Evolutionary conservation across 2,113 vertebrate species (phyloP).

Genomic region (Mungos mungo): DNA sequence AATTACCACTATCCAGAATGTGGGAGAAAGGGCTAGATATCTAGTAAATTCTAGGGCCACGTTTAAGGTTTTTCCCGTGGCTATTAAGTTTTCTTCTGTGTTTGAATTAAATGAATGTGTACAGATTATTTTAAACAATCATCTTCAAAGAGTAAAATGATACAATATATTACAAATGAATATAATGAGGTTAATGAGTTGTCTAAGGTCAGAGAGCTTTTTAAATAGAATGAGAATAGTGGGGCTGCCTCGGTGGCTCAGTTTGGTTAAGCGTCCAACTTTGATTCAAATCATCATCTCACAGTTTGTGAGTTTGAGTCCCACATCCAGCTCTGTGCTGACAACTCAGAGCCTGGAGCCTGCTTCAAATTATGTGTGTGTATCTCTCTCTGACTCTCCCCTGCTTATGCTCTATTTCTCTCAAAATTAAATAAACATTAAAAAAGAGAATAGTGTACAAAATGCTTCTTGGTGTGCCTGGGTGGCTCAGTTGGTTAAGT

Average conservation of each 20-base stretch:
- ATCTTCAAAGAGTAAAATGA: not conserved
- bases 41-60: not conserved
- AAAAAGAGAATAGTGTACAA: not conserved
- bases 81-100: not conserved
- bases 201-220: not conserved
- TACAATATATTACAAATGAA: not conserved
- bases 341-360: no score
- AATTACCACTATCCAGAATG: not conserved
- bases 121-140: not conserved
- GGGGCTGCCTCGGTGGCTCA: no score
- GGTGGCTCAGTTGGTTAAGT: no score
- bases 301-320: no score
- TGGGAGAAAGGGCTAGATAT: not conserved
- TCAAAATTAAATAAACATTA: no score
- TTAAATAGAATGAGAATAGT: constrained; percentile 16
- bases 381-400: no score
- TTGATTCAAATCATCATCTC: no score
- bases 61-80: not conserved
- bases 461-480: not conserved
- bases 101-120: not conserved
- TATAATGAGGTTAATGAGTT: not conserved
- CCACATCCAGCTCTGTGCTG: no score
- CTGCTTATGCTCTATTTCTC: no score
- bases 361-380: no score
- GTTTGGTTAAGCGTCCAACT: no score